Evolutionary conservation across 2,888 invertebrate species (phyloP).

Genomic region (Poecilobothrus nobilitatus): DNA sequence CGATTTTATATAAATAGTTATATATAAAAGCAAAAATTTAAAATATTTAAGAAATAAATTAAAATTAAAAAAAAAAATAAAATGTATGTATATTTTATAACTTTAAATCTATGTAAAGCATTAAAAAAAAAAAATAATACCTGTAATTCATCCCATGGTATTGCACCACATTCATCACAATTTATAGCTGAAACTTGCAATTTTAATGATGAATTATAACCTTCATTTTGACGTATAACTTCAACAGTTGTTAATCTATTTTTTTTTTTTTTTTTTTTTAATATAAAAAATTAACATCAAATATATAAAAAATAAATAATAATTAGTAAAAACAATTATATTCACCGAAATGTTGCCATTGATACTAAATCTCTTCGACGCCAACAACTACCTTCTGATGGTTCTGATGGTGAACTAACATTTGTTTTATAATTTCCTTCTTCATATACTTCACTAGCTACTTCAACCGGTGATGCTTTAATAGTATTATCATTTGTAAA

Average conservation of each 20-base stretch:
- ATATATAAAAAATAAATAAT: not conserved
- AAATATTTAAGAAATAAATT: conserved; percentile 11
- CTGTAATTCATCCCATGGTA: conserved; percentile 93
- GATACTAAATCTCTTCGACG: conserved; percentile 67
- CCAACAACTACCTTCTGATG: conserved; percentile 70
- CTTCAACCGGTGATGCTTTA: conserved; percentile 53
- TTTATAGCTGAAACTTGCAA: conserved; percentile 62
- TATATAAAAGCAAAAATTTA: conserved; percentile 5
- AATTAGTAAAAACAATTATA: conserved; percentile 14
- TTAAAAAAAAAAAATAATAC: conserved; percentile 44
- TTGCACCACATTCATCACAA: conserved; percentile 75
- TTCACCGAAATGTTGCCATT: conserved; percentile 43
- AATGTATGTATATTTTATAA: not conserved
- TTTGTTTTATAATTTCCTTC: conserved; percentile 52
- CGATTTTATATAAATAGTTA: not conserved
- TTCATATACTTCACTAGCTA: conserved; percentile 77
- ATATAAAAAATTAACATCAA: not conserved
- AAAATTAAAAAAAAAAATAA: conserved; percentile 10
- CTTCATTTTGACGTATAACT: conserved; percentile 60
- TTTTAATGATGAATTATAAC: conserved; percentile 57
- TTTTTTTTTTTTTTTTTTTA: too few relatives aligned
- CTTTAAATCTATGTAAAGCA: too few relatives aligned
- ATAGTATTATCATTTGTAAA: conserved; percentile 46
- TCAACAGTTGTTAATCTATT: conserved; percentile 67
- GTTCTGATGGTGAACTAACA: conserved; percentile 73